Conservation (phyloP, 2,888 invertebrate species). For the Myopa tessellatipennis region DNA sequence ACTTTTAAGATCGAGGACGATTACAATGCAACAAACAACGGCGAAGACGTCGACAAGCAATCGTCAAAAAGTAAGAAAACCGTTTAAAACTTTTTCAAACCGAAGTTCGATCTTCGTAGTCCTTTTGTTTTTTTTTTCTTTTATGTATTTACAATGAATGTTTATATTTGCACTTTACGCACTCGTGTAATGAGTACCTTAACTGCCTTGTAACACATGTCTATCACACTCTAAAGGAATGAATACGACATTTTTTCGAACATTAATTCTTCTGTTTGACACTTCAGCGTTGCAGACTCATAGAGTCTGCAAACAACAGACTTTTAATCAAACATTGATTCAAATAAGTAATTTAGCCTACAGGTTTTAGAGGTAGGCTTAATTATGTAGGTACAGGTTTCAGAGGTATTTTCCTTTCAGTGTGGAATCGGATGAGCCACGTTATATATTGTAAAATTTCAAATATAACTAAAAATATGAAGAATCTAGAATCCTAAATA, state of each 20-base stretch:
- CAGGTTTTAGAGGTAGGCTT: no score
- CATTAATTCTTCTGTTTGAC: no score
- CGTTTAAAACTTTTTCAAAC: constrained; percentile 35
- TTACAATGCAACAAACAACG: neutral
- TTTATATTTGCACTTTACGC: neutral
- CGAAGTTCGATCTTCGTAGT: constrained; percentile 2
- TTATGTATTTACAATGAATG: neutral
- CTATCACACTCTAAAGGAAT: neutral
- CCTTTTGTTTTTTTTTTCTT: neutral
- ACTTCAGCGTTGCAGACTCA: no score
- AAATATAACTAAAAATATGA: no score
- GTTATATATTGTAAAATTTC: no score
- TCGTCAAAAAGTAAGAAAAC: constrained; percentile 26
- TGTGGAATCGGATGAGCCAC: no score
- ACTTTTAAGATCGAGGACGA: neutral
- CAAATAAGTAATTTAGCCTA: no score
- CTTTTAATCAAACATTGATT: no score
- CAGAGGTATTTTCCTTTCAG: no score
- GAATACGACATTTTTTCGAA: neutral
- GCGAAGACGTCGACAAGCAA: constrained; percentile 11
- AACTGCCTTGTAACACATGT: neutral
- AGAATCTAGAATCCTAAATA: no score
- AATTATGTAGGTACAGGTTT: no score
- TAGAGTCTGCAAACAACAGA: no score
- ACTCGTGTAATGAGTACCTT: neutral